These are phyloP conservation scores for Ennomos erosarius DNA, from an alignment of 2,888 invertebrate species.

Conservation along the genomic window DNA sequence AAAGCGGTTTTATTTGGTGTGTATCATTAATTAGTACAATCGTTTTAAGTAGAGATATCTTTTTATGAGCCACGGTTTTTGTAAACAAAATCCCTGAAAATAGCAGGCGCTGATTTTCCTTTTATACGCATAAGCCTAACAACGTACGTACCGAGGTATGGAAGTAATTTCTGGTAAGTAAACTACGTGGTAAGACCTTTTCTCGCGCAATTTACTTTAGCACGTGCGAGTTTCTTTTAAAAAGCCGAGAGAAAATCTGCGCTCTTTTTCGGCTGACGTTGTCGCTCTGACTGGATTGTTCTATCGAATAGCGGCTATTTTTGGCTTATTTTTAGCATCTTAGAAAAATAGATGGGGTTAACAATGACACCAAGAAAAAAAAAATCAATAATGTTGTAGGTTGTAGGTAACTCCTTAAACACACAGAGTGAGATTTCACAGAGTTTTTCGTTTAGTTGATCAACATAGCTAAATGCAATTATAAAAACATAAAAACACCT, in stretches of 20 bases:
- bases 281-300: constrained; percentile 17
- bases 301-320: constrained; percentile 13
- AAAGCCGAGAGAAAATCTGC: constrained; percentile 44
- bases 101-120: constrained; percentile 5
- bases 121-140: constrained; percentile 23
- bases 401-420: no score
- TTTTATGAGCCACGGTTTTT: background rate
- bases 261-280: constrained; percentile 35
- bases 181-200: constrained; percentile 51
- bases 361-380: no score
- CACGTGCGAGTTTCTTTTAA: constrained; percentile 48
- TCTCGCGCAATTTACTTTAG: constrained; percentile 54
- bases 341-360: no score
- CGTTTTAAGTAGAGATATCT: no score
- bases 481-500: no score
- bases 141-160: constrained; percentile 17
- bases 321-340: constrained; percentile 2
- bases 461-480: no score
- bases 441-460: no score
- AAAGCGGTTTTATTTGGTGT: no score
- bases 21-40: no score
- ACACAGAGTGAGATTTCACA: no score
- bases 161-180: constrained; percentile 48
- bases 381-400: no score
- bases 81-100: constrained; percentile 15